Base-by-base conservation (phyloP, 2,888 invertebrate species). In the Heliconius sara region DNA sequence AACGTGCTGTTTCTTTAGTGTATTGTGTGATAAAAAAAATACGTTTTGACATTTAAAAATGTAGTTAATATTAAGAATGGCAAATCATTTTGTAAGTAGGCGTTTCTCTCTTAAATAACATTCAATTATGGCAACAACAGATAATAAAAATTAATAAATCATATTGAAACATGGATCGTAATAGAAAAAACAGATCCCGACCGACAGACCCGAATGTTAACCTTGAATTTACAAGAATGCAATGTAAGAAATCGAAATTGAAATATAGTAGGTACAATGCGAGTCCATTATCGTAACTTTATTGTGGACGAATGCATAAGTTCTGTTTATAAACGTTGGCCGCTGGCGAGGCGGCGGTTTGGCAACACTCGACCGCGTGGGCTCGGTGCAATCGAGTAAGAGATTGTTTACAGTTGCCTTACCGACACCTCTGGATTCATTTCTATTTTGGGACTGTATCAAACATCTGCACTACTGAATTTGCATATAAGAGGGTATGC, bases 381-480 rank as follows among this genome's bases (percentile, higher is more conserved):
- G 83, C 77, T 76, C 71, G 73, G 25, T 83, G 81, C 83, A 83
- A 82, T 81, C 77, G 76, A 79, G 72, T 81, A 79, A 74, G 76
- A 78, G 77, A 76, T 79, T 63, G 78, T 78, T 74, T 79, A 80
- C 82, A 68, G 79, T 76, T 78, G 76, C 80, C 78, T 80, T 83
- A 79, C 73, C 77, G 78, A 81, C 79, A 79, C 73, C 80, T 82
- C 82, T 82, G 83, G 82, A 82, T 83, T 80, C 83, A 80, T 80
- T 79, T 82, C 83, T 84, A 84, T 84, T 83, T 84, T 84, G 71
- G 84, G 80, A 81, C 79, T 79, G 76, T 72, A 80, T 81, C 82
- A 79, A 60, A 82, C 81, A 73, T 82, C 78, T 77, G 76, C 67
- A 77, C 39, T 63, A 68, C 65, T 39, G 60, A 77, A 78, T 72